phyloP scores from a whole-genome alignment of 2,888 invertebrate genomes.

The Drosophila ezoana region DNA sequence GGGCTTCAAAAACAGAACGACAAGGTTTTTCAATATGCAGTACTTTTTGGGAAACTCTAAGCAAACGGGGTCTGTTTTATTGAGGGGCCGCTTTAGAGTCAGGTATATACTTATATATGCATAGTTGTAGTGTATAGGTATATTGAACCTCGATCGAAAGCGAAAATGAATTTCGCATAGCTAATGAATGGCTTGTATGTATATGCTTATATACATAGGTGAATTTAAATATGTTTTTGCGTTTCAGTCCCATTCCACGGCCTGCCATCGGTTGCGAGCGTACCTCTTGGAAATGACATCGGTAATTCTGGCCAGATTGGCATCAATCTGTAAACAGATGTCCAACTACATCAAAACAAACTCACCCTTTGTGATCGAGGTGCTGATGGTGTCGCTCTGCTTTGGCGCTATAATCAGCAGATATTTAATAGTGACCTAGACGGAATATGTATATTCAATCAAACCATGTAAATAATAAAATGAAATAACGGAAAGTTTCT shows the following conservation, averaged over 20 bases:
- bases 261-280: slow-evolving; percentile 41
- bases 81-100: too few species aligned
- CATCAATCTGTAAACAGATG: slow-evolving; percentile 63
- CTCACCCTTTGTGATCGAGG: slow-evolving; percentile 81
- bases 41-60: too few species aligned
- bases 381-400: slow-evolving; percentile 75
- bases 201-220: slow-evolving; percentile 25
- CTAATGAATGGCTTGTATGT: slow-evolving; percentile 42
- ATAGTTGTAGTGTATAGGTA: slow-evolving; percentile 5
- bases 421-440: slow-evolving; percentile 66
- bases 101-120: neutral
- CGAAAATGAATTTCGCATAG: slow-evolving; percentile 35
- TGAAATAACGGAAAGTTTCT: slow-evolving; percentile 19
- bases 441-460: slow-evolving; percentile 6
- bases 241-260: slow-evolving; percentile 25
- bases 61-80: too few species aligned
- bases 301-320: slow-evolving; percentile 60
- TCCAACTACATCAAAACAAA: slow-evolving; percentile 76
- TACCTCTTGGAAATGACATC: slow-evolving; percentile 64
- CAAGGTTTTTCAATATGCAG: too few species aligned
- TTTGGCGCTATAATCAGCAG: slow-evolving; percentile 79
- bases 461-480: slow-evolving; percentile 35
- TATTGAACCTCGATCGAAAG: slow-evolving; percentile 24
- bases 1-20: too few species aligned
- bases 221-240: slow-evolving; percentile 32